Percentiles rank a stretch among this genome's conserved stretches.
Conservation (phyloP, 2,888 invertebrate species). For the Drosophila phalerata region DNA sequence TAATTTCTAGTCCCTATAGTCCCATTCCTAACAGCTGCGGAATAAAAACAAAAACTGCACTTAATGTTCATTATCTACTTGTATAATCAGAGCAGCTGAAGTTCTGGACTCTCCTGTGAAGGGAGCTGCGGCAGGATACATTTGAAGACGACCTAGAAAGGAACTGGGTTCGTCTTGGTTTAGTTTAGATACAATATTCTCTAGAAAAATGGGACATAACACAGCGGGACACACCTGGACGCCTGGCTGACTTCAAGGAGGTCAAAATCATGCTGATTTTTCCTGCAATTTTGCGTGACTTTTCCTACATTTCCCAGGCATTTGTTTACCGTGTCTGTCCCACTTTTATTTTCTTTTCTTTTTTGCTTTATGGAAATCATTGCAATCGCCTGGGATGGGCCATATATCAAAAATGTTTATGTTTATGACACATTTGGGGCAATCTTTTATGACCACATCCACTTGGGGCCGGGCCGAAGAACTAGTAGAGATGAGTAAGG, state of each 20-base stretch:
- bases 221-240: slow-evolving; percentile 42
- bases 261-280: slow-evolving; percentile 53
- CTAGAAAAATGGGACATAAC: slow-evolving; percentile 19
- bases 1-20: slow-evolving; percentile 2
- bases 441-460: slow-evolving; percentile 26
- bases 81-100: slow-evolving; percentile 18
- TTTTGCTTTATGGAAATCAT: slow-evolving; percentile 25
- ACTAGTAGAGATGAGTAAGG: slow-evolving; percentile 18
- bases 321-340: slow-evolving; percentile 26
- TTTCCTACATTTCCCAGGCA: slow-evolving; percentile 17
- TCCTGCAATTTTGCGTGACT: slow-evolving; percentile 57
- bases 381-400: slow-evolving; percentile 17
- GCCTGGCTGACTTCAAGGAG: slow-evolving; percentile 33
- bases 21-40: slow-evolving; percentile 35
- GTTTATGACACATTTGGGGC: slow-evolving; percentile 73
- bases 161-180: slow-evolving; percentile 21
- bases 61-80: slow-evolving; percentile 23
- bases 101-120: neutral
- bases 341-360: neutral
- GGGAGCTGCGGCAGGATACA: slow-evolving; percentile 5
- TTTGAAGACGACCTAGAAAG: slow-evolving; percentile 16
- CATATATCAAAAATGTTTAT: slow-evolving; percentile 48
- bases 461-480: slow-evolving; percentile 8
- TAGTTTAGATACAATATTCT: slow-evolving; percentile 1
- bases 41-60: slow-evolving; percentile 19